phyloP scores from a whole-genome alignment of 2,113 vertebrate genomes.

The Alexandromys fortis region DNA sequence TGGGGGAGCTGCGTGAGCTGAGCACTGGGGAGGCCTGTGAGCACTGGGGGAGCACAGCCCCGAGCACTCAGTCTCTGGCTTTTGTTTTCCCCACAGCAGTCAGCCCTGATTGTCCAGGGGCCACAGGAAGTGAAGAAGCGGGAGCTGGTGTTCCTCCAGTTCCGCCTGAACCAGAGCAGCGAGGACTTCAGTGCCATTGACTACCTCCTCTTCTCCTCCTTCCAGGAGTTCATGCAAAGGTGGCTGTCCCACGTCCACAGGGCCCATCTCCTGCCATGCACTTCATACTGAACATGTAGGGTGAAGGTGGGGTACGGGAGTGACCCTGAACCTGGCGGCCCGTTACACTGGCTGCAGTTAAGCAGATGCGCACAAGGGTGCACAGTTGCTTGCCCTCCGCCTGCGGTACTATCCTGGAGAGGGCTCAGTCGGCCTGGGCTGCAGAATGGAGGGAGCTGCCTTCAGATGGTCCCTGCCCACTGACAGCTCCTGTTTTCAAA shows the following conservation, averaged over 20 bases:
- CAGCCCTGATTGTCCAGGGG: slow-evolving; percentile 93
- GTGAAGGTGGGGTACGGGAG: fast-evolving
- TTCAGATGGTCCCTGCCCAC: too few species aligned
- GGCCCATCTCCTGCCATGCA: fast-evolving
- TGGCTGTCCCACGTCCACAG: background rate
- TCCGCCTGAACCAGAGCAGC: slow-evolving; percentile 93
- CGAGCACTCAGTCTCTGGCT: background rate
- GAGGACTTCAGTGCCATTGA: slow-evolving; percentile 98
- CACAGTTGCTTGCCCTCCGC: fast-evolving
- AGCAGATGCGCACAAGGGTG: too few species aligned
- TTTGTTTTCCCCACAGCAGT: slow-evolving; percentile 85
- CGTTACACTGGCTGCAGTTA: background rate
- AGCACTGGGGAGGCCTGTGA: background rate
- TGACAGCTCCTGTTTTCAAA: background rate
- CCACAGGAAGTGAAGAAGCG: slow-evolving; percentile 93
- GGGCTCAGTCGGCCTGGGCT: background rate
- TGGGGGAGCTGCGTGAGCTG: fast-evolving
- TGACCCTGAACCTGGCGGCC: background rate
- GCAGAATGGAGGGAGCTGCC: background rate
- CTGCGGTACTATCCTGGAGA: background rate
- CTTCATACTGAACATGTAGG: fast-evolving
- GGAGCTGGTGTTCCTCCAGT: slow-evolving; percentile 97
- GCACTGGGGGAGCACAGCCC: too few species aligned
- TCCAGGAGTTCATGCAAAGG: slow-evolving; percentile 87
- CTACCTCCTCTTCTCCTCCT: slow-evolving; percentile 97